phyloP scores from a whole-genome alignment of 2,888 invertebrate species.

The Lepidonotus clava region DNA sequence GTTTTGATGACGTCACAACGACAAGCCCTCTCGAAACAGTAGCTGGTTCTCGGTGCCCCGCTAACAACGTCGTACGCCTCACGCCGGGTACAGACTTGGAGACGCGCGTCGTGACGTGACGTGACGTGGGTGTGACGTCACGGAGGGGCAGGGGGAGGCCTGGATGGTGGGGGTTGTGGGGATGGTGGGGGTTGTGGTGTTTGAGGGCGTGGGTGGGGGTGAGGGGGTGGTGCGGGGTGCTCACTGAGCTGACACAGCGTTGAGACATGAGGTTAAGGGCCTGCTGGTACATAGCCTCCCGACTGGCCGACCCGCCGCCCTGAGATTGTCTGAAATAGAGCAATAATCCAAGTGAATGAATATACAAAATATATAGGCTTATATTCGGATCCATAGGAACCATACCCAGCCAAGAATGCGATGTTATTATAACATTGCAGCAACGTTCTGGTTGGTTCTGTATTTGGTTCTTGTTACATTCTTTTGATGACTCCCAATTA shows the following conservation, averaged over 20 bases:
- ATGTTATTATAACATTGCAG: no score
- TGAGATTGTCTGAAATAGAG: conserved; percentile 31
- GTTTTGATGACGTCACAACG: neutral
- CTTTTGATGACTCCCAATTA: no score
- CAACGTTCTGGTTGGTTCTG: no score
- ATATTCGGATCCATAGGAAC: no score
- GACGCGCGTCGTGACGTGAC: neutral
- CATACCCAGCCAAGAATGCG: no score
- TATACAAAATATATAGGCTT: no score
- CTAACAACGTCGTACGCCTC: no score
- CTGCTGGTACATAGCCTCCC: conserved; percentile 72
- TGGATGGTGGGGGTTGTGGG: neutral
- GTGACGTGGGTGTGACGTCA: neutral
- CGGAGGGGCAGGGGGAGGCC: neutral
- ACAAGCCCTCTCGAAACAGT: no score
- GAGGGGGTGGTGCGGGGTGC: neutral
- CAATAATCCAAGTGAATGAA: no score
- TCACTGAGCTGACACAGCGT: conserved; percentile 66
- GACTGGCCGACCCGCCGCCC: conserved; percentile 65
- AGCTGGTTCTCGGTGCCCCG: no score
- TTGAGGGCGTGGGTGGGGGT: neutral
- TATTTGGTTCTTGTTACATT: no score
- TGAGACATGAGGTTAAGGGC: conserved; percentile 72
- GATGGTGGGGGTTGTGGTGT: conserved; percentile 10
- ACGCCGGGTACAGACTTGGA: neutral